These are phyloP conservation scores for Cantharis lateralis DNA, from an alignment of 2,888 invertebrate species.

Conservation along the genomic window DNA sequence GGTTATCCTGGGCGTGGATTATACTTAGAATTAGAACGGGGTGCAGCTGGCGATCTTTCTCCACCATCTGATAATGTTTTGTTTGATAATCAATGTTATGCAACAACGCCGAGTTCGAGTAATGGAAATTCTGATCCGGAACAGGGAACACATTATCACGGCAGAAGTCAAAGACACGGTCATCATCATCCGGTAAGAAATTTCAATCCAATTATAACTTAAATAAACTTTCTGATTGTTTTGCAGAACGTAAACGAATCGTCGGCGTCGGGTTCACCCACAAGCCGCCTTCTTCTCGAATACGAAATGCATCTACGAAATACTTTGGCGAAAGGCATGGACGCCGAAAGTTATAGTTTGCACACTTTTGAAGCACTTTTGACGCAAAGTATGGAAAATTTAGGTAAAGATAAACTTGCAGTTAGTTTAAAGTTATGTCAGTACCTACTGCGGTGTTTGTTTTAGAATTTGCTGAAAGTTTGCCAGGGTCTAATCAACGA, in stretches of 20 bases:
- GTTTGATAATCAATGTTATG: conserved; percentile 95
- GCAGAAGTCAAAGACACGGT: conserved; percentile 63
- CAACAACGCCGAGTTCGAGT: conserved; percentile 91
- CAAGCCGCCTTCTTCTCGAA: conserved; percentile 82
- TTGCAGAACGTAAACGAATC: conserved; percentile 68
- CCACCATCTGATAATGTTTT: conserved; percentile 92
- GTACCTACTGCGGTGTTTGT: conserved; percentile 37
- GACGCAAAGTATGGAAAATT: conserved; percentile 94
- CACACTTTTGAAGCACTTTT: conserved; percentile 92
- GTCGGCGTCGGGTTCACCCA: conserved; percentile 81
- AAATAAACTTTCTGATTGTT: not conserved
- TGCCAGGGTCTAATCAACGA: conserved; percentile 82
- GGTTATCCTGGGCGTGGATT: conserved; percentile 74
- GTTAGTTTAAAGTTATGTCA: not conserved
- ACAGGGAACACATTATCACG: conserved; percentile 66
- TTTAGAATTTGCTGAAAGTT: conserved; percentile 84
- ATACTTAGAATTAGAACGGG: conserved; percentile 80
- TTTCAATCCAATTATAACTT: conserved; percentile 29
- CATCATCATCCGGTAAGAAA: conserved; percentile 66
- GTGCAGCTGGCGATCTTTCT: conserved; percentile 66
- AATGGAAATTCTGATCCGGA: conserved; percentile 91
- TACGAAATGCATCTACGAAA: conserved; percentile 94
- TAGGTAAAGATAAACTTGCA: conserved; percentile 63
- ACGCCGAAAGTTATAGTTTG: conserved; percentile 91
- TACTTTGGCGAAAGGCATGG: conserved; percentile 92